Conservation (phyloP, 2,888 invertebrate genomes). For the Crossocerus cetratus region DNA sequence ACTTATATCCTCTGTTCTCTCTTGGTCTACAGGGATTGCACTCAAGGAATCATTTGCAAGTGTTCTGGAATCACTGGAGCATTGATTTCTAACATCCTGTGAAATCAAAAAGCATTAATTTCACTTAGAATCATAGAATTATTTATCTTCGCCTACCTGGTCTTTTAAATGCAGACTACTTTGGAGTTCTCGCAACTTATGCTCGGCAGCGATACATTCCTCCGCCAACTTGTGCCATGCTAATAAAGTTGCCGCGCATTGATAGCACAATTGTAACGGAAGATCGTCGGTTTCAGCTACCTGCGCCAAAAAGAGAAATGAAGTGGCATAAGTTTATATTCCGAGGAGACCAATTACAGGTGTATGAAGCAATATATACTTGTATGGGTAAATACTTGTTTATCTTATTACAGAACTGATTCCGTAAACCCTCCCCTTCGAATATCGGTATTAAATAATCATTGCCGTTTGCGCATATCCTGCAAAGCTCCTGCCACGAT, state of each 20-base stretch:
- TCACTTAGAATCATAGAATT: background rate
- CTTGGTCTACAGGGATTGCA: no score
- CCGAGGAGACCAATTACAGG: background rate
- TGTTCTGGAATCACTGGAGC: background rate
- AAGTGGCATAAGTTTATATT: background rate
- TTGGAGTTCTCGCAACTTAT: constrained; percentile 69
- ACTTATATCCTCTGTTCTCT: no score
- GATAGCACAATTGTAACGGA: constrained; percentile 82
- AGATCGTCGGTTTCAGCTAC: constrained; percentile 79
- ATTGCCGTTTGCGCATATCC: constrained; percentile 79
- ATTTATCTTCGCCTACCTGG: constrained; percentile 32
- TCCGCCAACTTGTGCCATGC: constrained; percentile 82
- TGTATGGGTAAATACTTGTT: constrained; percentile 82
- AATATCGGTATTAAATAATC: constrained; percentile 81
- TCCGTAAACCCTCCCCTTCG: constrained; percentile 80
- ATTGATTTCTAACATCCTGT: background rate
- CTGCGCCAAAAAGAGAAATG: constrained; percentile 67
- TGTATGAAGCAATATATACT: constrained; percentile 74
- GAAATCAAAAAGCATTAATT: background rate
- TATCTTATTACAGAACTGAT: constrained; percentile 81
- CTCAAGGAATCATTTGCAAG: no score
- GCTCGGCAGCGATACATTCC: constrained; percentile 80
- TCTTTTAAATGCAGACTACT: constrained; percentile 52
- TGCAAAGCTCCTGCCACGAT: constrained; percentile 73
- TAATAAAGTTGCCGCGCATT: constrained; percentile 82